phyloP scores from a whole-genome alignment of 2,888 invertebrate species.

The Eupeodes luniger region DNA sequence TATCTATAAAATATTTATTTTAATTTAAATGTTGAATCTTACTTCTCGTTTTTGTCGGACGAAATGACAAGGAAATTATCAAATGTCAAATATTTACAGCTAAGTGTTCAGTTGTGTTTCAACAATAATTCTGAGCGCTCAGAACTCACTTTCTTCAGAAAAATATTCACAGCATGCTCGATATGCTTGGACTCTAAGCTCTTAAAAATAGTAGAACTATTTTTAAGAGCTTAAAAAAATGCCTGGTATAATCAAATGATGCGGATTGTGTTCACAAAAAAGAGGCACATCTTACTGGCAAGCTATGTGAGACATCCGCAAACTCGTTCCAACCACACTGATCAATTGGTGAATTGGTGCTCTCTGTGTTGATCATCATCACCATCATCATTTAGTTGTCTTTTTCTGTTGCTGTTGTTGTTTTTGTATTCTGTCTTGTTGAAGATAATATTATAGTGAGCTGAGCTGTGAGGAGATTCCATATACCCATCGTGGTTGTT shows the following conservation, averaged over 20 bases:
- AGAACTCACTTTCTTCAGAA: no score
- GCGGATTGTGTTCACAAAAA: slow-evolving; percentile 1
- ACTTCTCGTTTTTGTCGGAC: no score
- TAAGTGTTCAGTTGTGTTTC: no score
- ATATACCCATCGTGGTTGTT: slow-evolving; percentile 47
- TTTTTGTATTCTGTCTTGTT: slow-evolving; percentile 32
- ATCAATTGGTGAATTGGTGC: slow-evolving; percentile 44
- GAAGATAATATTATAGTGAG: slow-evolving; percentile 26
- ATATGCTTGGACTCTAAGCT: no score
- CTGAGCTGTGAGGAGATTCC: slow-evolving; percentile 57
- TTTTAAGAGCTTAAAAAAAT: no score
- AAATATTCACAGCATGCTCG: no score
- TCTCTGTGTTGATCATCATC: slow-evolving; percentile 36
- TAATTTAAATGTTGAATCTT: no score
- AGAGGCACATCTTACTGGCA: slow-evolving; percentile 19
- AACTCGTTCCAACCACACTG: slow-evolving; percentile 65
- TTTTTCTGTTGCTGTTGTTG: slow-evolving; percentile 21
- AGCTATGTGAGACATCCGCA: slow-evolving; percentile 42
- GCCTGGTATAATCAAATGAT: not conserved
- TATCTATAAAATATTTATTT: no score
- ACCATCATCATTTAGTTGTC: slow-evolving; percentile 24
- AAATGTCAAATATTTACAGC: no score
- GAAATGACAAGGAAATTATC: no score
- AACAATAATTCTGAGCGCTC: no score
- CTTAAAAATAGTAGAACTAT: no score